Base-by-base conservation (phyloP, 2,797 vertebrate genomes). In the Arnoldichthys spilopterus region DNA sequence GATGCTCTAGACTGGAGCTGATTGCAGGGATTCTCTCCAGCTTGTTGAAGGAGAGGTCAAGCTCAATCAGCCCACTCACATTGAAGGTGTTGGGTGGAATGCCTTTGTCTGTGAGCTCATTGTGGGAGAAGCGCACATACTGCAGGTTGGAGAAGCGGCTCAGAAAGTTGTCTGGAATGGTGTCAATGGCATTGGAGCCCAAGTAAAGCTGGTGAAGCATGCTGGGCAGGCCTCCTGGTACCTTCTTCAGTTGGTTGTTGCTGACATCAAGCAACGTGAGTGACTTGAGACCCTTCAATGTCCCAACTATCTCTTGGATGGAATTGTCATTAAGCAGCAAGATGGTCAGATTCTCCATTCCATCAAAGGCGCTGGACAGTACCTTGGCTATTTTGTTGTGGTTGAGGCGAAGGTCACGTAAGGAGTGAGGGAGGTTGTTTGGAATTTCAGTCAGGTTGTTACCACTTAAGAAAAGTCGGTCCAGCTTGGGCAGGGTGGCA, bases 21-120 rank as follows among this genome's bases (percentile, higher is more conserved):
- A 99, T 96, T 0, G 89, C 86, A 0, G 98, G 98, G 80, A 99
- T 98, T 84, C 95, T 95, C 93, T 97, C 96, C 76, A 99, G 93
- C 83, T 95, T 95, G 90, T 99, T 99, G 90, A 93, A 98, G 81
- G 97, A 98, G 34, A 99, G 93, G 83, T 99, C 98, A 20, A 99
- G 93, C 90, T 99, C 98, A 1, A 99, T 94, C 85, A 99, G 89
- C 77, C 95, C 96, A 28, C 92, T 96, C 88, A 96, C 92, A 32
- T 99, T 99, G 85, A 99, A 99, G 51, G 95, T 93, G 90, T 96
- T 96, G 58, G 92, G 77, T 0, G 97, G 93, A 76, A 99, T 93
- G 0, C 97, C 96, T 0, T 93, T 95, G 85, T 97, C 95, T 20
- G 95, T 98, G 13, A 99, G 92, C 79, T 92, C 90, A 86, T 99